phyloP scores from a whole-genome alignment of 2,797 vertebrate species.

The Meriones psammophilus region DNA sequence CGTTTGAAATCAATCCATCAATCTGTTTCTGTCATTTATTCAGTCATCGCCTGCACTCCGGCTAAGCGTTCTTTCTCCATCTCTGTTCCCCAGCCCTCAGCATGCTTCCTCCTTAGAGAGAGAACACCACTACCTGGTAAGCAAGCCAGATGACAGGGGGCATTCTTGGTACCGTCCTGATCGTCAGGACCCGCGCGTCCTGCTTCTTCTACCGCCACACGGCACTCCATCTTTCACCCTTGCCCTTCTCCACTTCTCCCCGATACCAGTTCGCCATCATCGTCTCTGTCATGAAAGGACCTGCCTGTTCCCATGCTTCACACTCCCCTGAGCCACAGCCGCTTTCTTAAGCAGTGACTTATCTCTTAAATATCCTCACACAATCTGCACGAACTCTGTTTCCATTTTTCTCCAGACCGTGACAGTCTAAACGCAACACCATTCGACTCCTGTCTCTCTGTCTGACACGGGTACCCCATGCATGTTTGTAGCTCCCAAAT shows the following conservation, averaged over 20 bases:
- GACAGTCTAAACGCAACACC: not conserved
- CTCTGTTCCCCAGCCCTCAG: not conserved
- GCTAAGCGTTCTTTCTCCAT: not conserved
- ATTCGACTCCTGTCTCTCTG: fast-evolving
- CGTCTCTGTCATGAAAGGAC: not conserved
- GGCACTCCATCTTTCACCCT: not conserved
- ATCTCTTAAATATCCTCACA: not conserved
- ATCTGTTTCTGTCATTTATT: conserved; percentile 10
- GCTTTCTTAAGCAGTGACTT: not conserved
- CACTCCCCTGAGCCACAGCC: not conserved
- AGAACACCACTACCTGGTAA: not conserved
- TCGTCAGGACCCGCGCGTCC: not conserved
- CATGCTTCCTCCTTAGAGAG: not conserved
- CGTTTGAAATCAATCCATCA: conserved; percentile 20
- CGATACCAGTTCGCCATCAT: fast-evolving
- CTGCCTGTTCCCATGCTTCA: not conserved
- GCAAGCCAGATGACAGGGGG: not conserved
- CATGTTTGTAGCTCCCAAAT: not conserved
- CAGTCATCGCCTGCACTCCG: not conserved
- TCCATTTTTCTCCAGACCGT: not conserved
- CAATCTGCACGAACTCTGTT: not conserved
- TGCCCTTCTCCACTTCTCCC: not conserved
- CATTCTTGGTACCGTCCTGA: not conserved
- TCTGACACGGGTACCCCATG: not conserved
- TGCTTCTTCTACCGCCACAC: not conserved